These are phyloP conservation scores for Entomyzon cyanotis DNA, from an alignment of 2,113 vertebrate species.

Conservation along the genomic window DNA sequence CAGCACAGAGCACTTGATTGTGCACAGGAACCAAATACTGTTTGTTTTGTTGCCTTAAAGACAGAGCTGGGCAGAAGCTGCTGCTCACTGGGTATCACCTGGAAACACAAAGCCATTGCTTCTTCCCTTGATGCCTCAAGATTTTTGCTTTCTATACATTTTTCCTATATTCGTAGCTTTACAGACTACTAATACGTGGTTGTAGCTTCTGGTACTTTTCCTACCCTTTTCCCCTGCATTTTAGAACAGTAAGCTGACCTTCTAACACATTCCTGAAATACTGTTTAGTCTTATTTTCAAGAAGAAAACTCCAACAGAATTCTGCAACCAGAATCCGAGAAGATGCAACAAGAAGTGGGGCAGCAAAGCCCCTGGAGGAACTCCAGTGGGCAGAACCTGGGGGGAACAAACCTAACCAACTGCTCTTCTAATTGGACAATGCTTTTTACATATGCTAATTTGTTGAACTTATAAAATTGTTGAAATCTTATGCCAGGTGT, in stretches of 20 bases:
- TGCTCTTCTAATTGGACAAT: background rate
- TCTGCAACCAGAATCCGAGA: background rate
- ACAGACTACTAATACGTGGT: background rate
- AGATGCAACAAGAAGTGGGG: background rate
- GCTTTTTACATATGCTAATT: fast-evolving
- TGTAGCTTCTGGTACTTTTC: background rate
- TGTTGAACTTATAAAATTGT: background rate
- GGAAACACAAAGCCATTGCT: background rate
- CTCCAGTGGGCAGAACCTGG: fast-evolving
- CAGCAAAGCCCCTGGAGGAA: background rate
- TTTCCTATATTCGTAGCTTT: background rate
- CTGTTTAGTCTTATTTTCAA: background rate
- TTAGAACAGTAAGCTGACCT: background rate
- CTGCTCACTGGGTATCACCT: background rate
- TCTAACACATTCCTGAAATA: background rate
- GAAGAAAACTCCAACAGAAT: background rate
- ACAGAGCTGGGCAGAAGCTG: background rate
- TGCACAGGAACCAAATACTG: background rate
- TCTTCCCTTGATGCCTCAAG: background rate
- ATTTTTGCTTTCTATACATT: background rate
- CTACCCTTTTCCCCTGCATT: background rate
- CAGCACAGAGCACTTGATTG: background rate
- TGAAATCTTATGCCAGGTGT: background rate
- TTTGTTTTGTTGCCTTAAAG: background rate
- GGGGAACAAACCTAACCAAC: background rate